phyloP scores from a whole-genome alignment of 2,888 invertebrate species.

The Eucera pruinosa region DNA sequence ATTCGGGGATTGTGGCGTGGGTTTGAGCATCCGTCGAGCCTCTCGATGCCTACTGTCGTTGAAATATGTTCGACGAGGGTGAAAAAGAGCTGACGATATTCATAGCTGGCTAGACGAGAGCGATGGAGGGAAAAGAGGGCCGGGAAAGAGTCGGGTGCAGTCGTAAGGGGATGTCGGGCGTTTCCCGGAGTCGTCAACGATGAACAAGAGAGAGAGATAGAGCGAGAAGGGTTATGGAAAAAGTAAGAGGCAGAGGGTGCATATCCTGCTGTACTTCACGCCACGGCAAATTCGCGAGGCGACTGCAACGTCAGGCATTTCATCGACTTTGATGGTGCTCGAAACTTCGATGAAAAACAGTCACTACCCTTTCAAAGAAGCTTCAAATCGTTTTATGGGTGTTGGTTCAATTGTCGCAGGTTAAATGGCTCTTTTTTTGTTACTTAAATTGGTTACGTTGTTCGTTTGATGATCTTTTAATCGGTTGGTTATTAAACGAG shows the following conservation, averaged over 20 bases:
- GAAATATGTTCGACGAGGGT: constrained; percentile 81
- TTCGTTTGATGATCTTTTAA: background rate
- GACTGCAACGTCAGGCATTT: constrained; percentile 79
- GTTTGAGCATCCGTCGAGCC: constrained; percentile 59
- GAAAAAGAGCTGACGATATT: constrained; percentile 83
- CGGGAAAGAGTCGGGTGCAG: constrained; percentile 50
- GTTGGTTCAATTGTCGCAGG: constrained; percentile 24
- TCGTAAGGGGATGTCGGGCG: constrained; percentile 59
- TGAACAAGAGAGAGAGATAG: constrained; percentile 61
- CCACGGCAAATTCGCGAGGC: constrained; percentile 75
- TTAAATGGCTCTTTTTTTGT: background rate
- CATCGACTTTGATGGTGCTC: constrained; percentile 75
- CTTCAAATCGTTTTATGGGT: constrained; percentile 21
- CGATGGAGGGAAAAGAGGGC: constrained; percentile 25
- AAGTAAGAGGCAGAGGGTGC: constrained; percentile 53
- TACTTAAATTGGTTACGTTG: background rate
- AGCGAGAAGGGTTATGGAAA: constrained; percentile 35
- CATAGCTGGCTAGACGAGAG: constrained; percentile 68
- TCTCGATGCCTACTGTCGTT: constrained; percentile 70
- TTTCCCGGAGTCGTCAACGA: constrained; percentile 70
- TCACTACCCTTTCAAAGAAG: constrained; percentile 38
- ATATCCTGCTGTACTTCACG: constrained; percentile 75
- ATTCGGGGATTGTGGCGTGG: constrained; percentile 60
- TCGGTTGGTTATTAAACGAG: background rate
- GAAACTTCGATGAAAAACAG: constrained; percentile 61